A percentile compares a stretch with the other conserved stretches of the same genome.
These are phyloP conservation scores for Yponomeuta sedellus DNA, from an alignment of 2,888 invertebrate species.

Conservation along the genomic window DNA sequence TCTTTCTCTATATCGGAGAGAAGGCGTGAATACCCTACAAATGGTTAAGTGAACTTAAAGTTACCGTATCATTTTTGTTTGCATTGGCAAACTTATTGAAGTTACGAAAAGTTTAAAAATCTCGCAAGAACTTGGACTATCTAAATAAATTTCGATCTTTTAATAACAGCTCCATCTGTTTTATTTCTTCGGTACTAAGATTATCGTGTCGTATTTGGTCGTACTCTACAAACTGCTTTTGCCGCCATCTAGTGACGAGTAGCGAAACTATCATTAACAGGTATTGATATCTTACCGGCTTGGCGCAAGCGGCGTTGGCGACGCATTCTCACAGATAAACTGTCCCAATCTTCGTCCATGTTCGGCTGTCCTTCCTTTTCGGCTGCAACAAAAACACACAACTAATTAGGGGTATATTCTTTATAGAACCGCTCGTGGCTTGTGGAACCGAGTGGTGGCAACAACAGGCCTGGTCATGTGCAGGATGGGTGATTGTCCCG, in stretches of 20 bases:
- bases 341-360: conserved; percentile 87
- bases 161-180: not conserved
- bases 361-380: conserved; percentile 77
- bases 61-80: no score
- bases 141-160: not conserved
- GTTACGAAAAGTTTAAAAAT: no score
- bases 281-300: conserved; percentile 50
- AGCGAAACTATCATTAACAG: conserved; percentile 31
- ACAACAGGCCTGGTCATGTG: no score
- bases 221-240: not conserved
- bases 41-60: no score
- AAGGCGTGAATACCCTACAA: no score
- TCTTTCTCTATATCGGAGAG: no score
- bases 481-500: no score
- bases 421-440: no score
- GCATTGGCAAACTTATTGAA: no score
- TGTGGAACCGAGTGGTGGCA: no score
- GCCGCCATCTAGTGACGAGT: conserved; percentile 30
- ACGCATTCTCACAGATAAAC: conserved; percentile 84
- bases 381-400: conserved; percentile 37
- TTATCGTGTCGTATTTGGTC: no score
- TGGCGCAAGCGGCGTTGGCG: conserved; percentile 76
- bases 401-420: conserved; percentile 12
- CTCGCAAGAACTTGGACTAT: no score
- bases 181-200: not conserved